Evolutionary conservation across 2,797 vertebrate genomes (phyloP).

Genomic region (Sebastes dallii): DNA sequence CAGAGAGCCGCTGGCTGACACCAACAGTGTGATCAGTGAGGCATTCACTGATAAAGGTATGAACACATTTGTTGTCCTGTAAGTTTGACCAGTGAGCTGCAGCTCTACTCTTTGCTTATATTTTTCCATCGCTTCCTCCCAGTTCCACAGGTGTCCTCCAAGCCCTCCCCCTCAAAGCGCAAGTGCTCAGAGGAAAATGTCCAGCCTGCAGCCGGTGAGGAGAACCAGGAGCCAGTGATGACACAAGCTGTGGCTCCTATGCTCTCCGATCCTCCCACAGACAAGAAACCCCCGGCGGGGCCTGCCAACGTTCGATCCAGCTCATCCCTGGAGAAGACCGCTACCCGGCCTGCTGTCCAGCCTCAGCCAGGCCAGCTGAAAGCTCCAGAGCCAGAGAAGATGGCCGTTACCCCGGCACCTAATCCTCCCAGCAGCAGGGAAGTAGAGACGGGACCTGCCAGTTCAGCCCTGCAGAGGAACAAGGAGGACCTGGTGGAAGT

Average conservation of each 20-base stretch:
- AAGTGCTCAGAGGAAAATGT: slow-evolving; percentile 85
- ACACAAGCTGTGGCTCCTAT: slow-evolving; percentile 22
- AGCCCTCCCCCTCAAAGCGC: slow-evolving; percentile 93
- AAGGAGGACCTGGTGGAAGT: slow-evolving; percentile 3
- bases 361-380: slow-evolving; percentile 12
- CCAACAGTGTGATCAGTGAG: slow-evolving; percentile 80
- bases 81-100: background rate
- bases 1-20: slow-evolving; percentile 88
- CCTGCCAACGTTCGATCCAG: slow-evolving; percentile 25
- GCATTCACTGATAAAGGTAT: slow-evolving; percentile 83
- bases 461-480: slow-evolving; percentile 11
- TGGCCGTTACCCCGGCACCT: background rate
- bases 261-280: slow-evolving; percentile 65
- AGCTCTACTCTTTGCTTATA: background rate
- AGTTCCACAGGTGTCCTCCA: slow-evolving; percentile 84
- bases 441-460: background rate
- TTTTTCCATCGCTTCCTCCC: background rate
- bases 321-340: slow-evolving; percentile 56
- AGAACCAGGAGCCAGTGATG: slow-evolving; percentile 80
- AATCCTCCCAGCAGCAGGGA: slow-evolving; percentile 29
- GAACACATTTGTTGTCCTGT: background rate
- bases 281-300: slow-evolving; percentile 69
- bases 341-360: slow-evolving; percentile 2
- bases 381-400: slow-evolving; percentile 24
- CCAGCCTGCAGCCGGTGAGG: slow-evolving; percentile 67